Evolutionary conservation across 2,113 vertebrate species (phyloP), one percentile per base, ranked within the genome.

Genomic region (Mixornis gularis): DNA sequence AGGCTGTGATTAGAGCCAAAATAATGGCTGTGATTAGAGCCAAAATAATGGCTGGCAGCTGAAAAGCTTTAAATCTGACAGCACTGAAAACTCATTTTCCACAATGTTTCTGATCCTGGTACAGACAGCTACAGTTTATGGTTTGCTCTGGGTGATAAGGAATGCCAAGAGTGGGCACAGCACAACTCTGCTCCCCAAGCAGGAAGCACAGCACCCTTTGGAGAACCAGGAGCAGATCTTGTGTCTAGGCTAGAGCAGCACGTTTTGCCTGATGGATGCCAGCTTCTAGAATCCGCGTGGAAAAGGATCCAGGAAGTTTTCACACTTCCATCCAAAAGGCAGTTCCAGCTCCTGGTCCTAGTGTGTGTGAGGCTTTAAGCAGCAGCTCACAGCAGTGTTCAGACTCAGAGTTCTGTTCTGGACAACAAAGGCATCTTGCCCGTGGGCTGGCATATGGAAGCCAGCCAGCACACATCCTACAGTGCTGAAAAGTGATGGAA

Each of bases 401-500:
- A 82, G 89, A 85, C 62, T 66, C 12, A 49, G 2, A 17, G 38
- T 46, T 72, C 87, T 92, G 66, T 40, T 69, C 81, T 53, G 85
- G 70, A 58, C 87, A 93, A 79, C 62, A 96, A 62, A 87, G 38
- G 63, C 93, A 92, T 87, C 90, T 79, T 82, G 63, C 15, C 12
- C 0, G n/a, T 79, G 87, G 77, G 93, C 66, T 56, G 78, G 62
- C 43, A 89, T 63, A 46, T 79, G 78, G 92, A 72, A 71, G 16
- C 20, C 66, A 91, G 66, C 91, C 91, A 92, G 55, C 41, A 65
- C 56, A 12, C 8, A 24, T 46, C 88, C 43, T 59, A 73, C 56
- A 58, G 7, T 5, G 46, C 66, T 59, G 79, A 26, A 29, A 79
- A 95, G 58, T 9, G 74, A 62, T 40, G 65, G 30, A 13, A 52